Conservation (phyloP, 2,797 vertebrate species). For the Huso huso region DNA sequence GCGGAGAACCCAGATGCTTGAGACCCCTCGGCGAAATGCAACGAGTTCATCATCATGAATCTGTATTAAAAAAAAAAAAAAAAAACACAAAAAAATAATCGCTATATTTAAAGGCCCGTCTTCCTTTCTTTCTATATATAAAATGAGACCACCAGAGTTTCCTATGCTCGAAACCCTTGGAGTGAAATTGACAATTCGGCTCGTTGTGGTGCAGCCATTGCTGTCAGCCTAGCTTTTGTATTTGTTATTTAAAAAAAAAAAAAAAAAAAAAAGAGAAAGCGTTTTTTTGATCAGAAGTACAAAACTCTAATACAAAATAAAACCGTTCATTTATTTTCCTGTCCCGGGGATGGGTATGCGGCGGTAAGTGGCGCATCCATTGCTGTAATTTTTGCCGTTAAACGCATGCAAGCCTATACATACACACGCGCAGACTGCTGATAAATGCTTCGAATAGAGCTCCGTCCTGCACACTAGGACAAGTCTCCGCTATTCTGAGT, state of each 20-base stretch:
- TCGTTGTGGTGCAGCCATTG: constrained; percentile 25
- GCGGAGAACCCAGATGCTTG: constrained; percentile 35
- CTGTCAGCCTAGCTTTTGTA: constrained; percentile 1
- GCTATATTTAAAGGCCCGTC: constrained; percentile 16
- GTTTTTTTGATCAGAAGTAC: no score
- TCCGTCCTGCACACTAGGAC: constrained; percentile 13
- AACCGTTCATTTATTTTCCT: constrained; percentile 38
- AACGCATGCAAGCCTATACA: constrained; percentile 7
- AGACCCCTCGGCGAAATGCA: constrained; percentile 66
- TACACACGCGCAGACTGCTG: constrained; percentile 35
- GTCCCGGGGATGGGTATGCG: constrained; percentile 19
- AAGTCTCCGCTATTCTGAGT: neutral
- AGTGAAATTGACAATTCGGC: constrained; percentile 37
- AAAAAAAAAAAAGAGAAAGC: constrained; percentile 12
- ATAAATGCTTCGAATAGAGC: constrained; percentile 23
- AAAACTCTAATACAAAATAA: constrained; percentile 22
- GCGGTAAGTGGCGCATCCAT: constrained; percentile 36
- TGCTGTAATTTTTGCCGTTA: constrained; percentile 27
- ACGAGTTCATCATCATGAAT: constrained; percentile 63
- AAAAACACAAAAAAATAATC: neutral
- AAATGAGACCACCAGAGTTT: constrained; percentile 21
- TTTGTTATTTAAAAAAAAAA: constrained; percentile 9
- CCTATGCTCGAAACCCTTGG: constrained; percentile 37
- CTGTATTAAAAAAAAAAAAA: constrained; percentile 17
- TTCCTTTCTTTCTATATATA: constrained; percentile 7